Conservation (phyloP, 1,140 invertebrate species). For the Pogonus chalceus region DNA sequence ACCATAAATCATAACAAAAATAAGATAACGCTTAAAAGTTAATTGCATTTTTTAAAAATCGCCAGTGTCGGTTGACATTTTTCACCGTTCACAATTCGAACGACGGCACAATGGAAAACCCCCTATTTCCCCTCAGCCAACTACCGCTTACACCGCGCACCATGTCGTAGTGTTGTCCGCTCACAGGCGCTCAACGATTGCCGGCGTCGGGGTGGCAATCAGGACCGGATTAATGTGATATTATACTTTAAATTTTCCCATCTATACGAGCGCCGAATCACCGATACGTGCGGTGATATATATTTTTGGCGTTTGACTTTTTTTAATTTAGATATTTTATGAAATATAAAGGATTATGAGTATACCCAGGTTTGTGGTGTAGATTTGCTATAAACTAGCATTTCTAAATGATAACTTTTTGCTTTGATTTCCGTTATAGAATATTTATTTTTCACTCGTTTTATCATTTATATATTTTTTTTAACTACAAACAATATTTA, state of each 20-base stretch:
- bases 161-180: slow-evolving; percentile 2
- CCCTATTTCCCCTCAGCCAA: neutral
- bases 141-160: slow-evolving; percentile 10
- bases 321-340: too few relatives aligned
- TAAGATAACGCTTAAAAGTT: slow-evolving; percentile 6
- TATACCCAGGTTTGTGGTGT: too few relatives aligned
- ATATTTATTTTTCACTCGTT: too few relatives aligned
- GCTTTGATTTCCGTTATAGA: too few relatives aligned
- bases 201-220: neutral
- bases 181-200: neutral
- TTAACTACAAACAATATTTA: too few relatives aligned
- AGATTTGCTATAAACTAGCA: too few relatives aligned
- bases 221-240: neutral
- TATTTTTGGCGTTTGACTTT: too few relatives aligned
- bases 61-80: slow-evolving; percentile 6
- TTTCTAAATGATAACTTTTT: too few relatives aligned
- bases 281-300: too few relatives aligned
- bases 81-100: slow-evolving; percentile 5
- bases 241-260: neutral
- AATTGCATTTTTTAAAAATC: slow-evolving; percentile 8
- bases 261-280: neutral
- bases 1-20: slow-evolving; percentile 7
- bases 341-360: too few relatives aligned
- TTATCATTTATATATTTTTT: too few relatives aligned
- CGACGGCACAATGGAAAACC: neutral